Evolutionary conservation across 2,888 invertebrate species (phyloP), one percentile per base, ranked within the genome.

Genomic region (Calephelis perditalis): DNA sequence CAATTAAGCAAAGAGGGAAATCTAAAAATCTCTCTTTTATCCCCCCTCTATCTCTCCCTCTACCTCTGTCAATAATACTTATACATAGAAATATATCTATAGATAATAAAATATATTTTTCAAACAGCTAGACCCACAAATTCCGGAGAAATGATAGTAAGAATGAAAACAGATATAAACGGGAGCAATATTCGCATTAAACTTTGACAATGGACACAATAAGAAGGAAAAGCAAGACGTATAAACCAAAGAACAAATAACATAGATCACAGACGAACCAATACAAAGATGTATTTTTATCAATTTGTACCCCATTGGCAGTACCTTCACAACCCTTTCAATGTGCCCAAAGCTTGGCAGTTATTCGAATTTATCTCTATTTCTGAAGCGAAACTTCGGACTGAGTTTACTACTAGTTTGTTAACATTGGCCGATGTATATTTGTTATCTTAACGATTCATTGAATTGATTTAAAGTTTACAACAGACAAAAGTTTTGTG

Each of bases 291-390:
- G 59, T 62, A 64, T 63, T 66, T 62, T 61, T 64, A 63, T 63
- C 63, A 61, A 55, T 65, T 62, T 65, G 62, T 66, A 64, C 60
- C 61, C 67, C 63, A 65, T 68, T 62, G 63, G 59, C 61, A 65
- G 62, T 67, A 67, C 63, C 64, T 67, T 60, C 55, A 59, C 60
- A 67, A 67, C 64, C 67, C 65, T 68, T 70, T 68, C 64, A 63
- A 67, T 63, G 62, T 68, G 67, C 63, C 60, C 59, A 62, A 72
- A 70, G 69, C 67, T 63, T 59, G 60, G 70, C 70, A 68, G 72
- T 74, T 70, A 71, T 67, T 68, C 58, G 69, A 69, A 74, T 74
- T 74, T 74, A 74, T 72, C 69, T 68, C 70, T 61, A 66, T 64
- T 65, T 62, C 64, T 65, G 69, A 68, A 68, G 65, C 69, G 65